Evolutionary conservation across 2,113 vertebrate genomes (phyloP).

Genomic region (Dipodomys stephensi): DNA sequence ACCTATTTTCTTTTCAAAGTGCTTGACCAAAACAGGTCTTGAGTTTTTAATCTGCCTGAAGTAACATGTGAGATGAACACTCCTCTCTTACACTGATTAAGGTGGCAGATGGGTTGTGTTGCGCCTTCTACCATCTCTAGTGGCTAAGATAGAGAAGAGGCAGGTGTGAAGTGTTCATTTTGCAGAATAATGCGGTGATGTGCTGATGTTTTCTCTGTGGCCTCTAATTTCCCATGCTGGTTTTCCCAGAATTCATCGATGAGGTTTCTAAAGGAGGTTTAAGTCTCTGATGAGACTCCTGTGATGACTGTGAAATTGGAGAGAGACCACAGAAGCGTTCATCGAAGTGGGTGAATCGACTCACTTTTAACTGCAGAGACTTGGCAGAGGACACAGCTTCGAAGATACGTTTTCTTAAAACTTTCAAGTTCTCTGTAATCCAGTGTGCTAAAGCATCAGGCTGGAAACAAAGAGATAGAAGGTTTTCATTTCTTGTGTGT

Average conservation of each 20-base stretch:
- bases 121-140: neutral
- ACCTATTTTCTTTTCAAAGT: neutral
- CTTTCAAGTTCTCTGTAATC: conserved; percentile 3
- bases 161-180: neutral
- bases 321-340: neutral
- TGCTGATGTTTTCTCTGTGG: neutral
- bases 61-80: neutral
- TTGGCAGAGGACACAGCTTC: neutral
- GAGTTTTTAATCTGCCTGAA: neutral
- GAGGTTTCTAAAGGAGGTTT: neutral
- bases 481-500: conserved; percentile 39
- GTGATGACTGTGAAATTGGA: conserved; percentile 1
- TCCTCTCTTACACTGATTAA: neutral
- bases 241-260: neutral
- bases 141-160: neutral
- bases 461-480: conserved; percentile 36
- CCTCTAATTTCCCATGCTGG: neutral
- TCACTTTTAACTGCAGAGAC: conserved; percentile 11
- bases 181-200: neutral
- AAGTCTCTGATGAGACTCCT: neutral
- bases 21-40: conserved; percentile 14
- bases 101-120: neutral
- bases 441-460: neutral
- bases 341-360: neutral
- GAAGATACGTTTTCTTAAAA: conserved; percentile 1